Conservation (phyloP, 92 coral and sea anemone species). For the Nematostella vectensis region DNA sequence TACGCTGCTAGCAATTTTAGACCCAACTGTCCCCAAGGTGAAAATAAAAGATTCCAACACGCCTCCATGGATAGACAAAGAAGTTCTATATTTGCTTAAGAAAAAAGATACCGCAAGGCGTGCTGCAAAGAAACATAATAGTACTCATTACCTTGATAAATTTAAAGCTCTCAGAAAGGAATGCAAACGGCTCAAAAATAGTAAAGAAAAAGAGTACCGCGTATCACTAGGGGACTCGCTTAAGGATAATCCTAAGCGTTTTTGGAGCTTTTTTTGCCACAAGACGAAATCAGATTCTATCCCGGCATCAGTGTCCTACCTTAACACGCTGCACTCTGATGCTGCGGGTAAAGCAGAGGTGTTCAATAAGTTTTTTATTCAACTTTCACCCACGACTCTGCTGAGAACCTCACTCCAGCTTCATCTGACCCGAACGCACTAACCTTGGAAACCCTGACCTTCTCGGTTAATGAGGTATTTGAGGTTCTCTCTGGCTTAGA, state of each 20-base stretch:
- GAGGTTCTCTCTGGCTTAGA: conserved; percentile 14
- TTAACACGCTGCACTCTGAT: conserved; percentile 4
- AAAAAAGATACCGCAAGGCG: conserved; percentile 33
- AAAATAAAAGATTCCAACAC: conserved; percentile 15
- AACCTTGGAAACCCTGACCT: conserved; percentile 1
- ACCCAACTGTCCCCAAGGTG: conserved; percentile 8
- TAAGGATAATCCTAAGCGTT: conserved; percentile 21
- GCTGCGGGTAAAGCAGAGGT: conserved; percentile 17
- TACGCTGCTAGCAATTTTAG: conserved; percentile 12
- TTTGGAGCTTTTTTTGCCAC: conserved; percentile 20
- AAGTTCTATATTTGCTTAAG: conserved; percentile 26
- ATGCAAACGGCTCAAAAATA: conserved; percentile 6
- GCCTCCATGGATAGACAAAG: conserved; percentile 26
- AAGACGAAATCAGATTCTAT: conserved; percentile 19
- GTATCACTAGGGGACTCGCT: conserved; percentile 24
- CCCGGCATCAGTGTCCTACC: conserved; percentile 3
- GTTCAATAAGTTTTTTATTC: conserved; percentile 17
- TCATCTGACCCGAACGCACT: conserved; percentile 7
- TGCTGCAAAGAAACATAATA: conserved; percentile 20
- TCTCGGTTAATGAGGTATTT: conserved; percentile 12
- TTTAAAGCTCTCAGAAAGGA: conserved; percentile 6
- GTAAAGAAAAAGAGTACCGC: conserved; percentile 18
- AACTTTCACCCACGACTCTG: conserved; percentile 19
- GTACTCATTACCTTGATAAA: conserved; percentile 8
- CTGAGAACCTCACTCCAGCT: conserved; percentile 2